These are phyloP conservation scores for Bilobella aurantiaca DNA, from an alignment of 1,140 invertebrate genomes.

Conservation along the genomic window DNA sequence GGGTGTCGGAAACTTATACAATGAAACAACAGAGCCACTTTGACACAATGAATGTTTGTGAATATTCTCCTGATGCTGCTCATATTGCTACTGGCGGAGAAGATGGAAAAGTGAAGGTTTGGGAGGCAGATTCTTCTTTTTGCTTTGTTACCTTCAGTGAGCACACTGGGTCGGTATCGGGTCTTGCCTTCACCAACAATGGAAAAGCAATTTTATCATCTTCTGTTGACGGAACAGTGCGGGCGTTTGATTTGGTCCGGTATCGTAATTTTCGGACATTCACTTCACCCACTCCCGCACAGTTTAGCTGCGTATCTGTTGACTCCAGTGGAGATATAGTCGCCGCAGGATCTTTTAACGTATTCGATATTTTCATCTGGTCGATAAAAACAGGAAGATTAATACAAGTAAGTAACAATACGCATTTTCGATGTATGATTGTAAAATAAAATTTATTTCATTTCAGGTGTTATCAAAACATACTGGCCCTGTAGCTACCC, in stretches of 20 bases:
- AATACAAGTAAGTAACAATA: slow-evolving; percentile 60
- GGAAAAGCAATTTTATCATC: slow-evolving; percentile 83
- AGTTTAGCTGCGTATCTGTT: slow-evolving; percentile 83
- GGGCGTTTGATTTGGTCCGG: slow-evolving; percentile 85
- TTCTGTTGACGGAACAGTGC: slow-evolving; percentile 87
- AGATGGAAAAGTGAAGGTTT: slow-evolving; percentile 90
- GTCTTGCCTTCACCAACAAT: slow-evolving; percentile 73
- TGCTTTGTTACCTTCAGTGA: slow-evolving; percentile 91
- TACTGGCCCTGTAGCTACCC: slow-evolving; percentile 72
- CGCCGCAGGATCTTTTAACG: slow-evolving; percentile 81
- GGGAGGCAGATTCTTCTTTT: slow-evolving; percentile 81
- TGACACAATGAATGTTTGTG: slow-evolving; percentile 72
- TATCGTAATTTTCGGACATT: slow-evolving; percentile 96
- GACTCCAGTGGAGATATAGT: slow-evolving; percentile 83
- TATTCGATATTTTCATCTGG: slow-evolving; percentile 93
- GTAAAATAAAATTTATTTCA: slow-evolving; percentile 3
- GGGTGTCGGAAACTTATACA: slow-evolving; percentile 97
- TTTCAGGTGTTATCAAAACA: slow-evolving; percentile 65
- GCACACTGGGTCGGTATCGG: slow-evolving; percentile 69
- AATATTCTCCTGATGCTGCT: slow-evolving; percentile 83
- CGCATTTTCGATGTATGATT: slow-evolving; percentile 4
- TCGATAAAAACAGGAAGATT: slow-evolving; percentile 81
- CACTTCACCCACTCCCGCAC: slow-evolving; percentile 75
- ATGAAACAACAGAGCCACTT: slow-evolving; percentile 95
- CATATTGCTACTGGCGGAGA: slow-evolving; percentile 84